A percentile compares a stretch with the other conserved stretches of the same genome.
These are phyloP conservation scores for Nephila pilipes DNA, from an alignment of 1,140 invertebrate genomes.

Conservation along the genomic window DNA sequence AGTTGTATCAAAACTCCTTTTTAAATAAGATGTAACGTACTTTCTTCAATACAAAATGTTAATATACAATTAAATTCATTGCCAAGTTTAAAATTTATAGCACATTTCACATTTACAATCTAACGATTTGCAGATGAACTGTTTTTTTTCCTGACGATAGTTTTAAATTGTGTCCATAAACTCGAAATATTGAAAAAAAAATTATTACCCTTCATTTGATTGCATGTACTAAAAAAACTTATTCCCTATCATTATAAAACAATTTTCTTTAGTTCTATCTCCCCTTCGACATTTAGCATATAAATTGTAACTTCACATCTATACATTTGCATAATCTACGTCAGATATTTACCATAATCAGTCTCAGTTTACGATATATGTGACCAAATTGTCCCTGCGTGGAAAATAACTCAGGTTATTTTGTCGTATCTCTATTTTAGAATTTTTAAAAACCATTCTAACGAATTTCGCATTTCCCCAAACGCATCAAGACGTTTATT, in stretches of 20 bases:
- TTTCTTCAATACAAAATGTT: too few relatives aligned
- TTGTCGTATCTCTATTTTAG: background rate
- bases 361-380: slow-evolving; percentile 18
- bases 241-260: background rate
- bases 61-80: too few relatives aligned
- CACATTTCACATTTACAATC: too few relatives aligned
- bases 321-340: slow-evolving; percentile 13
- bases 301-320: background rate
- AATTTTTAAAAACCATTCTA: slow-evolving; percentile 17
- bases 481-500: slow-evolving; percentile 10
- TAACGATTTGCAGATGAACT: too few relatives aligned
- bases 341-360: slow-evolving; percentile 8
- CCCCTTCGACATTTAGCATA: background rate
- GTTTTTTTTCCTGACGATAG: too few relatives aligned
- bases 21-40: too few relatives aligned
- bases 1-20: too few relatives aligned
- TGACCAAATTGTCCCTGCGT: background rate
- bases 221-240: background rate
- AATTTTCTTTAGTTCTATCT: background rate
- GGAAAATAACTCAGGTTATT: slow-evolving; percentile 17
- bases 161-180: too few relatives aligned
- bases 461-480: slow-evolving; percentile 23
- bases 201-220: too few relatives aligned
- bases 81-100: too few relatives aligned
- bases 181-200: too few relatives aligned